Conservation (phyloP, 2,113 vertebrate genomes). For the Oreamnos americanus region DNA sequence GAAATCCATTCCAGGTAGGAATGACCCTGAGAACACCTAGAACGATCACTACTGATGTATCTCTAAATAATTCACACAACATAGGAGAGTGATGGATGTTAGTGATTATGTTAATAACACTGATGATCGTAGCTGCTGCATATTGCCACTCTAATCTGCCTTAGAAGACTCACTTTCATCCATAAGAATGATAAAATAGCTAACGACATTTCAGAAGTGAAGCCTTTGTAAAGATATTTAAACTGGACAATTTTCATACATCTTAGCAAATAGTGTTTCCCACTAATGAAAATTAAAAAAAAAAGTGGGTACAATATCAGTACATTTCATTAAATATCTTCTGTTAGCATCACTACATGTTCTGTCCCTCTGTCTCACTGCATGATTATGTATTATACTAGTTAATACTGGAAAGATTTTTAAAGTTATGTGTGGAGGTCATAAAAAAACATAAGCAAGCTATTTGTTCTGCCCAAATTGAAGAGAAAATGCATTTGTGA, state of each 20-base stretch:
- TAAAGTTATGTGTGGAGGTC: background rate
- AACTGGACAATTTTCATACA: background rate
- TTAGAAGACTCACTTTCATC: background rate
- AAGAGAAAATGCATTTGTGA: background rate
- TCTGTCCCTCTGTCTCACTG: background rate
- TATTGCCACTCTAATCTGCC: background rate
- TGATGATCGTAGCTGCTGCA: background rate
- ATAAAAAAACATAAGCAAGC: background rate
- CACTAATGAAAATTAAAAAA: background rate
- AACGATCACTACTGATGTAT: background rate
- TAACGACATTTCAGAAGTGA: background rate
- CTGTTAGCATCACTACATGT: background rate
- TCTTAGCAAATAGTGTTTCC: background rate
- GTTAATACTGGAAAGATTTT: background rate
- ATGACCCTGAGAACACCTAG: background rate
- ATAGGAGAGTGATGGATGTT: background rate
- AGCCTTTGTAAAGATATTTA: background rate
- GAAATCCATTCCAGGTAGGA: background rate
- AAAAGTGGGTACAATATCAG: background rate
- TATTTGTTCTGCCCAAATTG: background rate
- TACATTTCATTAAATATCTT: background rate
- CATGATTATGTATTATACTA: background rate
- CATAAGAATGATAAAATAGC: background rate
- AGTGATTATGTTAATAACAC: background rate
- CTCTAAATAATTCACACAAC: background rate